Conservation (phyloP, 2,888 invertebrate genomes). For the Dusona sp. region DNA sequence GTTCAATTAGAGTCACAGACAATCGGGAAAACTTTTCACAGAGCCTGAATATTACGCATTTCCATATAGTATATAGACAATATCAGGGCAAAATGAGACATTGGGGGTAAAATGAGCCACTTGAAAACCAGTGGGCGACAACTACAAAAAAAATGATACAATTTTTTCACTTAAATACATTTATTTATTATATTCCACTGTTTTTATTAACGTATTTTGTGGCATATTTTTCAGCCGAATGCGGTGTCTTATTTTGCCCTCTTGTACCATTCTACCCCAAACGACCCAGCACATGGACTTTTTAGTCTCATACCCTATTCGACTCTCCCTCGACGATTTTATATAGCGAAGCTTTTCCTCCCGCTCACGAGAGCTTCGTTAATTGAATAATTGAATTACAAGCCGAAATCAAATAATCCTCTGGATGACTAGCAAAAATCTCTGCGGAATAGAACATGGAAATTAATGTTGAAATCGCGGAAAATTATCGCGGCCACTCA, state of each 20-base stretch:
- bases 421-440: slow-evolving; percentile 1
- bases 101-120: background rate
- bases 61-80: no score
- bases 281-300: background rate
- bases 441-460: slow-evolving; percentile 23
- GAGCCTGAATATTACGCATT: slow-evolving; percentile 32
- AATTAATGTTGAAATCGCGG: slow-evolving; percentile 45
- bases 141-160: background rate
- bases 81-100: background rate
- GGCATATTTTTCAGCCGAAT: background rate
- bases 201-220: background rate
- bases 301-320: background rate
- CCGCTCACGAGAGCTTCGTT: slow-evolving; percentile 31
- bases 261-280: background rate
- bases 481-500: background rate
- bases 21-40: slow-evolving; percentile 70
- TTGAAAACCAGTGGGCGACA: no score
- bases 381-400: slow-evolving; percentile 61
- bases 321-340: slow-evolving; percentile 34
- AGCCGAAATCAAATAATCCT: slow-evolving; percentile 54
- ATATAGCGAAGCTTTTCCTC: slow-evolving; percentile 3
- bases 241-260: no score
- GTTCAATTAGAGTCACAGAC: slow-evolving; percentile 78
- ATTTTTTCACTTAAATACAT: background rate
- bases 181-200: background rate